phyloP scores from a whole-genome alignment of 2,113 vertebrate species.

The Amia ocellicauda region DNA sequence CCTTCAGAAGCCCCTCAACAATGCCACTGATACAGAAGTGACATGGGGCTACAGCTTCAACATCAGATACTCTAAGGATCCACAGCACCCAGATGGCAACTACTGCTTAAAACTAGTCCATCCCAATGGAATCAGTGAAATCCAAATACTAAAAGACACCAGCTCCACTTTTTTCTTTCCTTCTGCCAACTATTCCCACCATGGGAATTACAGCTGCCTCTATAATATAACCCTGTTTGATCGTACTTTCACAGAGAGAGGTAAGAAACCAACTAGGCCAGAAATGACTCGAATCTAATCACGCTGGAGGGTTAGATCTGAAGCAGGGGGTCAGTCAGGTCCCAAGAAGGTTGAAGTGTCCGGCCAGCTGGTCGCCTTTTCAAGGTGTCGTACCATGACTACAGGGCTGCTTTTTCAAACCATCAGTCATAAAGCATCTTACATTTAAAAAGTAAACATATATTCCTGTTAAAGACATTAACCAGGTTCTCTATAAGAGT shows the following conservation, averaged over 20 bases:
- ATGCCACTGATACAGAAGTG: constrained; percentile 1
- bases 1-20: constrained; percentile 4
- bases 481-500: no score
- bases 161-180: constrained; percentile 14
- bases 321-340: no score
- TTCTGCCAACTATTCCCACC: constrained; percentile 6
- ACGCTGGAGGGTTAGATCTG: no score
- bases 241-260: neutral
- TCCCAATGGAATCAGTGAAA: neutral
- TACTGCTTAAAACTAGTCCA: constrained; percentile 15
- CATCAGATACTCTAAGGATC: constrained; percentile 17
- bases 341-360: no score
- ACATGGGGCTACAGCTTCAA: constrained; percentile 11
- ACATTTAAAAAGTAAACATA: no score
- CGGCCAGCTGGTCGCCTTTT: no score
- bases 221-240: neutral
- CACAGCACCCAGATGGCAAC: constrained; percentile 15
- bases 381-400: no score
- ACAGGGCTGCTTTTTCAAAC: no score
- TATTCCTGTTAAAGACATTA: no score
- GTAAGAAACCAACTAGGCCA: neutral
- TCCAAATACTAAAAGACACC: no score
- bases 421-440: no score
- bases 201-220: constrained; percentile 22
- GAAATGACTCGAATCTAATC: no score